Base-by-base conservation (phyloP, 1,140 invertebrate species). In the Bradysia coprophila region DNA sequence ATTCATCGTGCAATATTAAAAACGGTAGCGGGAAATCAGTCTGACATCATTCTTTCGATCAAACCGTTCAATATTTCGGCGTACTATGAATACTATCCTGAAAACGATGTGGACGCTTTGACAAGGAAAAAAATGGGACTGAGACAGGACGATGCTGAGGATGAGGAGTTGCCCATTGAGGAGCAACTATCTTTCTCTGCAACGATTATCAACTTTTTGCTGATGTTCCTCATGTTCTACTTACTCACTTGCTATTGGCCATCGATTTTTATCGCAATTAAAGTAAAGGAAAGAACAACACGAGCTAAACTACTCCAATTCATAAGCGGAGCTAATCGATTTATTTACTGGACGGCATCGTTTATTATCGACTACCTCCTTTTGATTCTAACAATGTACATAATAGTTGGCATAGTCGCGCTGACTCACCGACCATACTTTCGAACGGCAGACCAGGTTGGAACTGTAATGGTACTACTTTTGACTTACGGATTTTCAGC, bases 131-230 rank as follows among this genome's bases (percentile, higher is more conserved):
- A 55, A 0, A 2, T 50, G 15, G 24, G 56, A 31, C 46, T 47
- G 48, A 60, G 67, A 21, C 54, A 72, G 49, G 59, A 60, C 24
- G 55, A 54, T 3, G 69, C 67, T 13, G 63, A 64, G 40, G 70
- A 63, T 50, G 56, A 72, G 54, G 73, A 72, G 40, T 73, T 72
- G 40, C 71, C 76, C 45, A 56, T 76, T 43, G 67, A 73, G 10
- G 69, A 72, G 38, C 76, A 77, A 48, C 59, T 76, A 15, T 68
- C 68, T 43, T 76, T 77, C 51, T 69, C 71, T 48, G 73, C 77
- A 70, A 20, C 38, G 5, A 19, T 38, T 13, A 22, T 19, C 4
- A 5, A n/a, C n/a, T n/a, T n/a, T n/a, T n/a, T n/a, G n/a, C n/a
- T n/a, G n/a, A n/a, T n/a, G n/a, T n/a, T n/a, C n/a, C n/a, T n/a